A percentile compares a stretch with the other conserved stretches of the same genome.
These are phyloP conservation scores for Rugalucina vietnamica DNA, from an alignment of 2,888 invertebrate species.

Conservation along the genomic window DNA sequence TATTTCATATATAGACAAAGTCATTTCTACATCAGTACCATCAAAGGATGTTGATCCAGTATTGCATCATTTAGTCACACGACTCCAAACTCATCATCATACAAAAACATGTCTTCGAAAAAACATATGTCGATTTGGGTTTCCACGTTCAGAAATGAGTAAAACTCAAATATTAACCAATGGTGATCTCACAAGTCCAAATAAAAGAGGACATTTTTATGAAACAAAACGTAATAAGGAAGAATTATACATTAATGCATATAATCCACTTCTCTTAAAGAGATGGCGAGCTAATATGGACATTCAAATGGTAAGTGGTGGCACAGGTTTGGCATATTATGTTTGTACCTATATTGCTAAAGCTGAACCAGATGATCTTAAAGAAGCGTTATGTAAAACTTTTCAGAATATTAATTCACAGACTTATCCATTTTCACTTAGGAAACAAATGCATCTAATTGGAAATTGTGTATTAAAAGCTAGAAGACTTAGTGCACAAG, in stretches of 20 bases:
- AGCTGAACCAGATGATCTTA: slow-evolving; percentile 34
- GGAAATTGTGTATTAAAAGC: not conserved
- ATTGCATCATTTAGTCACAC: slow-evolving; percentile 9
- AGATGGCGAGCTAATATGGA: slow-evolving; percentile 43
- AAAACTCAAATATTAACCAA: slow-evolving; percentile 34
- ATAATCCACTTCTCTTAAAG: slow-evolving; percentile 18
- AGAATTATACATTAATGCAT: slow-evolving; percentile 27
- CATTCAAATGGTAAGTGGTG: slow-evolving; percentile 32
- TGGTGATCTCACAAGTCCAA: slow-evolving; percentile 18
- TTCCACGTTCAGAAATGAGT: slow-evolving; percentile 21
- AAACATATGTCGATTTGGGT: slow-evolving; percentile 42
- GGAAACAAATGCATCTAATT: not conserved
- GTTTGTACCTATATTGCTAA: slow-evolving; percentile 35
- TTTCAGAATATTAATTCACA: slow-evolving; percentile 11
- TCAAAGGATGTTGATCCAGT: not conserved
- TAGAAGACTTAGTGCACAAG: not conserved
- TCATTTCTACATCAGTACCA: not conserved
- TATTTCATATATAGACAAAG: not conserved
- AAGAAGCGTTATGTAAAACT: not conserved
- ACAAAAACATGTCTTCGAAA: not conserved
- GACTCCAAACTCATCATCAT: slow-evolving; percentile 25
- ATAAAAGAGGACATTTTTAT: slow-evolving; percentile 42
- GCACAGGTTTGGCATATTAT: slow-evolving; percentile 26
- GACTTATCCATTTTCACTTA: not conserved
- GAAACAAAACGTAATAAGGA: slow-evolving; percentile 31